Conservation (phyloP, 2,888 invertebrate genomes). For the Chironomus riparius region DNA sequence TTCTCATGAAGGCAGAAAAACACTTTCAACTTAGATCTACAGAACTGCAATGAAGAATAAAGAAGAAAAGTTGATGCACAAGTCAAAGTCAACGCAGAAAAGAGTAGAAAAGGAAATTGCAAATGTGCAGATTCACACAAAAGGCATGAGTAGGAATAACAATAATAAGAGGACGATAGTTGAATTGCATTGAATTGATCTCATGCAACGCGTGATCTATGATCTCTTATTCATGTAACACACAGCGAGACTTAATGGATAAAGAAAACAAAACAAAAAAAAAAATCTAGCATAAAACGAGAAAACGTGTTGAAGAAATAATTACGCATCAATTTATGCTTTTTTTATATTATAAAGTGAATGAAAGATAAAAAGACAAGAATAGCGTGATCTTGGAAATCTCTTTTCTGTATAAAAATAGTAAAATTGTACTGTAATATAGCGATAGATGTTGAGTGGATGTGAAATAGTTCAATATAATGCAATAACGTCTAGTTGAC, state of each 20-base stretch:
- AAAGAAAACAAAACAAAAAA: neutral
- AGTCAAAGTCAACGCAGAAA: constrained; percentile 3
- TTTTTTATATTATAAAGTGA: neutral
- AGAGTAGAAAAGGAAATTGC: neutral
- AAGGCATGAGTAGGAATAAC: neutral
- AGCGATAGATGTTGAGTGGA: neutral
- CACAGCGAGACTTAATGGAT: constrained; percentile 14
- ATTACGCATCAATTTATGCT: constrained; percentile 26
- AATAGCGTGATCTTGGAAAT: constrained; percentile 20
- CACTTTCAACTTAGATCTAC: too few species aligned
- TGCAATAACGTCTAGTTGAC: neutral
- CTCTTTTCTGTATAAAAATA: neutral
- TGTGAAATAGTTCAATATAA: neutral
- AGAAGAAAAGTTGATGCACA: neutral
- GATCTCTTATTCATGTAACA: constrained; percentile 15
- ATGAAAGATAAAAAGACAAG: constrained; percentile 18
- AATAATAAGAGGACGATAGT: neutral
- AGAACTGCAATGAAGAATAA: too few species aligned
- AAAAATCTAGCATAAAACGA: constrained; percentile 16
- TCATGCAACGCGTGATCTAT: constrained; percentile 21
- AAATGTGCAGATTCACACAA: neutral
- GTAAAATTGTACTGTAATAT: neutral
- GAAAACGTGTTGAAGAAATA: constrained; percentile 26
- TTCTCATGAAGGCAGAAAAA: too few species aligned
- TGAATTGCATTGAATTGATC: neutral